Conservation (phyloP, 2,888 invertebrate genomes). For the Galerucella calmariensis region DNA sequence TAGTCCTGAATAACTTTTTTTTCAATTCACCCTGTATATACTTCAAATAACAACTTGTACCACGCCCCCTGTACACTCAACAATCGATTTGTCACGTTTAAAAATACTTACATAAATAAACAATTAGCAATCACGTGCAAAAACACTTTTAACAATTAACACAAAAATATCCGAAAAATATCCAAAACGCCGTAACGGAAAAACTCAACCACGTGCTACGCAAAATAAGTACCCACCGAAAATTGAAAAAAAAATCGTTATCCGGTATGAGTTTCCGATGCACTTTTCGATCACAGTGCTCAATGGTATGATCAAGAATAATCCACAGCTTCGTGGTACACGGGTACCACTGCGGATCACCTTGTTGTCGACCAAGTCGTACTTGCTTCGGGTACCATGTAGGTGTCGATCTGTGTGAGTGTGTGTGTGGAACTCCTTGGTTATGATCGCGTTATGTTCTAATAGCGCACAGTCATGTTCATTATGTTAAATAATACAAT, state of each 20-base stretch:
- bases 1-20: too few relatives aligned
- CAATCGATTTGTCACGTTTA: conserved; percentile 12
- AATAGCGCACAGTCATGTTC: conserved; percentile 16
- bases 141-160: not conserved
- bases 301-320: conserved; percentile 42
- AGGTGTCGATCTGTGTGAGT: conserved; percentile 44
- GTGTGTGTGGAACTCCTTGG: conserved; percentile 30
- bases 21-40: too few relatives aligned
- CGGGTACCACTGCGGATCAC: conserved; percentile 43
- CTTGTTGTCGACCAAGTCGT: conserved; percentile 45
- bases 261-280: conserved; percentile 12
- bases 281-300: conserved; percentile 24
- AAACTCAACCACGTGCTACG: conserved; percentile 5
- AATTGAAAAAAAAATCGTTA: conserved; percentile 15
- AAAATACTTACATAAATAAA: conserved; percentile 13
- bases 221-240: not conserved
- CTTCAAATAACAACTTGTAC: not conserved
- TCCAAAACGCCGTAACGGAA: not conserved
- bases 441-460: conserved; percentile 15
- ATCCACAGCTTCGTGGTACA: conserved; percentile 37
- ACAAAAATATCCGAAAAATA: not conserved
- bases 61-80: not conserved
- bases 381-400: conserved; percentile 34
- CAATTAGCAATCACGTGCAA: not conserved
- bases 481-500: conserved; percentile 18